Percentiles rank a stretch among this genome's conserved stretches.
These are phyloP conservation scores for Tuberolachnus salignus DNA, from an alignment of 2,888 invertebrate species.

Conservation along the genomic window DNA sequence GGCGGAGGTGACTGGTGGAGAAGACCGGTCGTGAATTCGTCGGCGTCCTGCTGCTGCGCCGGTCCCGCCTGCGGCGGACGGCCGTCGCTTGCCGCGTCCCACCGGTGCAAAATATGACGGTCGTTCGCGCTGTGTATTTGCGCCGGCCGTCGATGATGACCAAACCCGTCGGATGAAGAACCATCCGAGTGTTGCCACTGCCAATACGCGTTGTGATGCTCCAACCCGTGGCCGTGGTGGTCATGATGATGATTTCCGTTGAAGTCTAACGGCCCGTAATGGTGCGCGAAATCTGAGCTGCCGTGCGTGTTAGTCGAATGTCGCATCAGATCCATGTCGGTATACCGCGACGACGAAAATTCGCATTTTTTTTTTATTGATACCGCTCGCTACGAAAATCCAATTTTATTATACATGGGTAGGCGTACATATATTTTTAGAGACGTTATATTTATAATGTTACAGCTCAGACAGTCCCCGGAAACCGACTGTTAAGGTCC, in stretches of 20 bases:
- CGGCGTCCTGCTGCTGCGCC: not conserved
- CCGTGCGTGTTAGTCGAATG: not conserved
- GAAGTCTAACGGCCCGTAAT: not conserved
- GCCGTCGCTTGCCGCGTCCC: not conserved
- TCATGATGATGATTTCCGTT: not conserved
- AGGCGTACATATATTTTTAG: too few relatives aligned
- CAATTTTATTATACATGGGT: too few relatives aligned
- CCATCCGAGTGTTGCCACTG: conserved; percentile 45
- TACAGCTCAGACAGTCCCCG: too few relatives aligned
- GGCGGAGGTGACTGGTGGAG: not conserved
- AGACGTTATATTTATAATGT: too few relatives aligned
- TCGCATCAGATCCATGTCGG: conserved; percentile 24
- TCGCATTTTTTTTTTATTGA: not conserved
- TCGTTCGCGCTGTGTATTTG: not conserved
- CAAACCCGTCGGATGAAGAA: conserved; percentile 22
- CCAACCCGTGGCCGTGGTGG: not conserved
- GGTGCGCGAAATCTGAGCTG: not conserved
- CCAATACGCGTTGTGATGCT: conserved; percentile 24
- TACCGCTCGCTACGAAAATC: not conserved
- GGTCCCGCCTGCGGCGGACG: not conserved
- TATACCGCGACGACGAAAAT: not conserved
- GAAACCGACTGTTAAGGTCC: too few relatives aligned
- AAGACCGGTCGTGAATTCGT: not conserved
- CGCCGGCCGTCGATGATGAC: not conserved
- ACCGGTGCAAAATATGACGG: not conserved